phyloP scores from a whole-genome alignment of 2,113 vertebrate genomes.

The human (Homo sapiens) region GRCh38 chr5:106083001-106083500 shows the following conservation, averaged over 20 bases:
- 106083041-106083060: background rate
- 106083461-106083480: background rate
- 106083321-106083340: background rate
- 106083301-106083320: background rate
- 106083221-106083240: background rate
- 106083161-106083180: background rate
- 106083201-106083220: background rate
- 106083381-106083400: background rate
- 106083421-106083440: background rate
- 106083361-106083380: background rate
- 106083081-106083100: background rate
- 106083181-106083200: background rate
- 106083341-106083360: no score
- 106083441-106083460: background rate
- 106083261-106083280: background rate
- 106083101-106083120: background rate
- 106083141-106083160: background rate
- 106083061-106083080: background rate
- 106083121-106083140: background rate
- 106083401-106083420: background rate
- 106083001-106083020: background rate
- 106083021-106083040: background rate
- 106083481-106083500: background rate
- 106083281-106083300: background rate
- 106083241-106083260: background rate